Base-by-base conservation (phyloP, 2,113 vertebrate species). In the Lonchura striata region DNA sequence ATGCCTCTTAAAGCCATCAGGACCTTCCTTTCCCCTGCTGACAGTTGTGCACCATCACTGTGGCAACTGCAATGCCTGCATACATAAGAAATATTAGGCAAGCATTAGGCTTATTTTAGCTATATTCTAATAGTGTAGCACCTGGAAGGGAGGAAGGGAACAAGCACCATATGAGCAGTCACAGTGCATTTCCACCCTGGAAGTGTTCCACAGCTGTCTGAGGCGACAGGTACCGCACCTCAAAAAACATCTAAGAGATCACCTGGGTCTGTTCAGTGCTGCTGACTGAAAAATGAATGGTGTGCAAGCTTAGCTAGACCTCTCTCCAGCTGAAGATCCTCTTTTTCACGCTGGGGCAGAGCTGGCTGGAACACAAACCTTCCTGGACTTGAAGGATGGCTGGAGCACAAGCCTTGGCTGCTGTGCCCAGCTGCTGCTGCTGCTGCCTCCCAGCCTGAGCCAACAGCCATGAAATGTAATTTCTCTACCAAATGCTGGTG, bases 51-150 rank as follows among this genome's bases (percentile, higher is more conserved):
- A 61, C 50, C 74, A 87, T 95, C 84, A 35, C 93, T 96, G 89
- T 90, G 82, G 94, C 91, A 95, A 92, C 87, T 54, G 80, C 82
- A 76, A 10, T 41, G 84, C 70, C 81, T 85, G 44, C 3, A 0
- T 56, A 18, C 17, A 2, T 47, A n/a, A 87, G 78, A 59, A 94
- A 66, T 75, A 87, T 78, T 69, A 79, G 71, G 63, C 86, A 86
- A 84, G 81, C 59, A 87, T 85, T 85, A 88, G 63, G 91, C 66
- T 94, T 91, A 87, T 92, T 96, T 96, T 95, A 96, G 93, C 77
- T 79, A 12, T 80, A 57, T 92, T 89, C 57, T 68, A 90, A 49
- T 65, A 57, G 6, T 13, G 71, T 18, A 72, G 74, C 93, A 89
- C 84, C 91, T 92, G 81, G 81, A 54, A 90, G 44, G 46, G 60